Evolutionary conservation across 2,113 vertebrate genomes (phyloP).

Genomic region (Cyanoramphus novaezelandiae): DNA sequence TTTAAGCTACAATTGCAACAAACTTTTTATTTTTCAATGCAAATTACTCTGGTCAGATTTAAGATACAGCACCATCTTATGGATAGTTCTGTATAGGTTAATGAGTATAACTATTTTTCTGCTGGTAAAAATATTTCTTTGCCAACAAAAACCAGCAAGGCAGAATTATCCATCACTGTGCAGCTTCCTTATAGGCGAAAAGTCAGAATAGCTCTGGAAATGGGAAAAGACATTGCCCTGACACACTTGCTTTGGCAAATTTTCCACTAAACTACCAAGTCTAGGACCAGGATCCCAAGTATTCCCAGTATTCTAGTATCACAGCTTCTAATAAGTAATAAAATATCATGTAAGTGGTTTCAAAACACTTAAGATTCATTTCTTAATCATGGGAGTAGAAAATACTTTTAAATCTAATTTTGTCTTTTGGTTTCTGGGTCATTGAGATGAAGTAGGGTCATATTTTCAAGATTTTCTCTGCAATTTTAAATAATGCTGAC

Average conservation of each 20-base stretch:
- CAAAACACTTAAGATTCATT: neutral
- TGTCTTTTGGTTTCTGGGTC: neutral
- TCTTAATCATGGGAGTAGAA: neutral
- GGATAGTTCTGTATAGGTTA: conserved; percentile 71
- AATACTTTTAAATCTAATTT: neutral
- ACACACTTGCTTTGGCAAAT: neutral
- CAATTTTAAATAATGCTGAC: neutral
- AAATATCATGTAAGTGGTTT: neutral
- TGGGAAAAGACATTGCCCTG: neutral
- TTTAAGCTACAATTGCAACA: neutral
- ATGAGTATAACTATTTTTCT: neutral
- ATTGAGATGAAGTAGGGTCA: neutral
- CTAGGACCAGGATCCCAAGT: neutral
- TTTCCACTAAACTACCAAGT: neutral
- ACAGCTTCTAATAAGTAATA: neutral
- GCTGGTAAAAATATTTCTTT: neutral
- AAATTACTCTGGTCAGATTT: conserved; percentile 67
- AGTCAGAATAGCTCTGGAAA: neutral
- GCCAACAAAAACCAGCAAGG: neutral
- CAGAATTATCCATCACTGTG: neutral
- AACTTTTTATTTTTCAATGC: conserved; percentile 13
- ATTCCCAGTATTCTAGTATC: neutral
- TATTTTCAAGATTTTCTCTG: neutral
- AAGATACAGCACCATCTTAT: conserved; percentile 82
- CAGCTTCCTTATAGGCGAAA: neutral